Percentiles rank a stretch among this genome's conserved stretches.
Conservation (phyloP, 2,797 vertebrate genomes). For the Diceros bicornis region DNA sequence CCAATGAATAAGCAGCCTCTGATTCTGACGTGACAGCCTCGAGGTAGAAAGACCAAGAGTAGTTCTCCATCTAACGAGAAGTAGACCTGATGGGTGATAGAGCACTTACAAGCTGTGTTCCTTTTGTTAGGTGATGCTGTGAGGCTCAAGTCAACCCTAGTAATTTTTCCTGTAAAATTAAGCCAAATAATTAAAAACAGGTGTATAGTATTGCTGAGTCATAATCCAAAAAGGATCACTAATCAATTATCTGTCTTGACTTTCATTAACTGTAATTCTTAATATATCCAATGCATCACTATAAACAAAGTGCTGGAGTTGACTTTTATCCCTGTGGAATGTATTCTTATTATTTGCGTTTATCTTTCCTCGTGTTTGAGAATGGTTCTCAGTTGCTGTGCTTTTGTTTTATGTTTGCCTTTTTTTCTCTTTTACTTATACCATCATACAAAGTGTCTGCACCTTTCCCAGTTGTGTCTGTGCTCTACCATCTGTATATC, state of each 20-base stretch:
- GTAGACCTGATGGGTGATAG: background rate
- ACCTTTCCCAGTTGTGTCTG: background rate
- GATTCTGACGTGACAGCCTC: background rate
- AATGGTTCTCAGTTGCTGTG: background rate
- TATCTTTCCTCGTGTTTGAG: background rate
- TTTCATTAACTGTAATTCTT: background rate
- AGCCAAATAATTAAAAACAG: constrained; percentile 25
- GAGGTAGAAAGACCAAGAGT: background rate
- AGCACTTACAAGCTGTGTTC: background rate
- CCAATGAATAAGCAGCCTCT: background rate
- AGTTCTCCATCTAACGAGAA: background rate
- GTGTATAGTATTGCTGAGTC: background rate
- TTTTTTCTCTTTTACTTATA: background rate
- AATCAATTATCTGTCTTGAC: background rate
- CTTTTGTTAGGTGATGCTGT: background rate
- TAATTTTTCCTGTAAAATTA: constrained; percentile 4
- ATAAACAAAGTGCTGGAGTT: background rate
- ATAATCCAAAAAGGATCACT: background rate
- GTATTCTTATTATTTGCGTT: background rate
- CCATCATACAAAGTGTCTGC: background rate
- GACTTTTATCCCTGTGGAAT: background rate
- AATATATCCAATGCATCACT: background rate
- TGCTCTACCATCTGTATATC: background rate
- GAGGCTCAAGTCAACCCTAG: background rate
- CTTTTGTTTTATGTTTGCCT: background rate